Base-by-base conservation (phyloP, 1,140 invertebrate genomes). In the Lepidotrigona ventralis region DNA sequence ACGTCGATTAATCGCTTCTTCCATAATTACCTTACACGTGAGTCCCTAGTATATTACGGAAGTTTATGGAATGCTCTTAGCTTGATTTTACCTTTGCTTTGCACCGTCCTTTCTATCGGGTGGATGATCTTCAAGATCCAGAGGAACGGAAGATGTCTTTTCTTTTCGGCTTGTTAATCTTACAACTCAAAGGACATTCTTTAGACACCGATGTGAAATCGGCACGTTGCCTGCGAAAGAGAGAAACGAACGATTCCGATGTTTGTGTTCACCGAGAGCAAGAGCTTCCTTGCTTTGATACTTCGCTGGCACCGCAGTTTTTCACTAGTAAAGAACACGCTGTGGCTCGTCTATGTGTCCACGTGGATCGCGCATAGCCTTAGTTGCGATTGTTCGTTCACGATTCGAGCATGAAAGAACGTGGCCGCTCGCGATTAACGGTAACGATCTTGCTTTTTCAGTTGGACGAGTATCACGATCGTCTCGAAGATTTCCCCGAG, bases 401-500 rank as follows among this genome's bases (percentile, higher is more conserved):
- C 74, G 21, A 79, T 23, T 29, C 23, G 53, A 51, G 51, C 8
- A 21, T 6, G 29, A 8, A 1, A 8, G 0, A 21, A 51, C 21
- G 17, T n/a, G n/a, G 8, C 6, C 14, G 29, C 2, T 17, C 8
- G 9, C 51, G 5, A 46, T 46, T 79, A 46, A 71, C 21, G 8
- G 1, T 5, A 46, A 3, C 54, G 3, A 21, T 21, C 5, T 2
- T n/a, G 23, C 0, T 58, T 76, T 92, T 92, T 56, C 88, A 94
- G 93, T 75, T 93, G 85, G 92, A 94, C 79, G 93, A 94, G 23
- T 93, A 93, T 78, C 92, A 93, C 29, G 94, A 95, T 86, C 93
- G 94, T 19, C 90, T 93, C 21, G 92, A 92, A 83, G 93, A 94
- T 78, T 94, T 94, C 76, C 93, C 94, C 9, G 94, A 94, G 81